Conservation (phyloP, 1,140 invertebrate species). For the Drosophila pandora region DNA sequence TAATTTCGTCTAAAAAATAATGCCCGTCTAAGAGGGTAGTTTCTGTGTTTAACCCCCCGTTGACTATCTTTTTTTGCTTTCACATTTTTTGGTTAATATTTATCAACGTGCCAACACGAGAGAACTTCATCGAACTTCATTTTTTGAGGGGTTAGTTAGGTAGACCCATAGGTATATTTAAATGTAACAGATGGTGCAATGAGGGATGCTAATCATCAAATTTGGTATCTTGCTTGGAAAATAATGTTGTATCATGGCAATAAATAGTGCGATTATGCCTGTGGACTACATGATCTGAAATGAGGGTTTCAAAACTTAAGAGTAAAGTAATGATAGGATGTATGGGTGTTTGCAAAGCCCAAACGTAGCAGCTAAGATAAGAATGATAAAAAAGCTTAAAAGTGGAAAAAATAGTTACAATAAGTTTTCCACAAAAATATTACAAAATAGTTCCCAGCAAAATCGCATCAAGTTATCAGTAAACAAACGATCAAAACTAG, state of each 20-base stretch:
- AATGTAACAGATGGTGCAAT: constrained; percentile 82
- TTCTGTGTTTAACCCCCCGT: constrained; percentile 50
- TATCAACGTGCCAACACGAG: constrained; percentile 48
- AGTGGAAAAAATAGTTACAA: neutral
- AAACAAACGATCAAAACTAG: constrained; percentile 47
- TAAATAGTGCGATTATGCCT: constrained; percentile 78
- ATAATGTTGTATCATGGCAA: constrained; percentile 83
- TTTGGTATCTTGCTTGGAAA: constrained; percentile 52
- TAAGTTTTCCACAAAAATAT: neutral
- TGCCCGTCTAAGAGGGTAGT: constrained; percentile 56
- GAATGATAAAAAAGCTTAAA: too few species aligned
- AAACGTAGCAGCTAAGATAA: too few species aligned
- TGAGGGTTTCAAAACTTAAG: neutral
- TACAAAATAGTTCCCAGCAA: neutral
- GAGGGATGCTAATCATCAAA: constrained; percentile 78
- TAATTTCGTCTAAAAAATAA: constrained; percentile 54
- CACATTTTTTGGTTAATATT: constrained; percentile 39
- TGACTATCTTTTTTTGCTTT: constrained; percentile 29
- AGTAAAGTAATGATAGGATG: neutral
- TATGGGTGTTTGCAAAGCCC: too few species aligned
- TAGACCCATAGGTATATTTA: constrained; percentile 56
- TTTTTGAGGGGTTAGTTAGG: constrained; percentile 40
- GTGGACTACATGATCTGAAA: neutral
- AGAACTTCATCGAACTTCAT: constrained; percentile 36
- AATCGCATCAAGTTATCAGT: constrained; percentile 46